Evolutionary conservation across 2,113 vertebrate genomes (phyloP).

Genomic region (Pionites leucogaster): DNA sequence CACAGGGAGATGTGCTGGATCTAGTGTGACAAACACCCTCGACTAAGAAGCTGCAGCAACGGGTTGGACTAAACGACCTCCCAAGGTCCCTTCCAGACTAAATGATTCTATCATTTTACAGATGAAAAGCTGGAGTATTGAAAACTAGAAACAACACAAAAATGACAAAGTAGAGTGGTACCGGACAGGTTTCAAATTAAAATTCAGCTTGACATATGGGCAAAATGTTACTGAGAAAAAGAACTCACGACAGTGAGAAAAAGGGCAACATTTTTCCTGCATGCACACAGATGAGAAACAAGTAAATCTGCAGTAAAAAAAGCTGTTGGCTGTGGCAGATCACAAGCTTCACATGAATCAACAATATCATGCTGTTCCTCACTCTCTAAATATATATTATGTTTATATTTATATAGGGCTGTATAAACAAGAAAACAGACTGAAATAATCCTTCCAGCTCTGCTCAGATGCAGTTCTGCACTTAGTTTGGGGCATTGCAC

Average conservation of each 20-base stretch:
- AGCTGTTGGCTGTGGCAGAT: slow-evolving; percentile 19
- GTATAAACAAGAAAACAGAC: slow-evolving; percentile 29
- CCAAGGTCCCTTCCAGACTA: neutral
- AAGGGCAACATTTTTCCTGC: neutral
- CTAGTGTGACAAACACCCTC: neutral
- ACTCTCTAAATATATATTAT: slow-evolving; percentile 22
- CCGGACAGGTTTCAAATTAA: neutral
- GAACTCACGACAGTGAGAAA: neutral
- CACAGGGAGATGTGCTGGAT: neutral
- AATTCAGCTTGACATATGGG: neutral
- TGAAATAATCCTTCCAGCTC: slow-evolving; percentile 1
- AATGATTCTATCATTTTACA: neutral
- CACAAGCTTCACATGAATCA: slow-evolving; percentile 50
- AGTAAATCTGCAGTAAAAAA: slow-evolving; percentile 24
- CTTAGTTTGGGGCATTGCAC: neutral
- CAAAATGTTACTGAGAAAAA: neutral
- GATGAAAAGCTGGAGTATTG: neutral
- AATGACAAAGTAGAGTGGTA: neutral
- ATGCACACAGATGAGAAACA: slow-evolving; percentile 26
- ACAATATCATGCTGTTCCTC: slow-evolving; percentile 27
- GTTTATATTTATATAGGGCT: slow-evolving; percentile 31
- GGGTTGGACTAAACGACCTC: neutral
- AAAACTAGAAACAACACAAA: neutral
- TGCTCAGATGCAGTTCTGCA: neutral
- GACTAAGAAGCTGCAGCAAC: neutral